These are phyloP conservation scores for Grapholita molesta DNA, from an alignment of 1,140 invertebrate genomes.

Conservation along the genomic window DNA sequence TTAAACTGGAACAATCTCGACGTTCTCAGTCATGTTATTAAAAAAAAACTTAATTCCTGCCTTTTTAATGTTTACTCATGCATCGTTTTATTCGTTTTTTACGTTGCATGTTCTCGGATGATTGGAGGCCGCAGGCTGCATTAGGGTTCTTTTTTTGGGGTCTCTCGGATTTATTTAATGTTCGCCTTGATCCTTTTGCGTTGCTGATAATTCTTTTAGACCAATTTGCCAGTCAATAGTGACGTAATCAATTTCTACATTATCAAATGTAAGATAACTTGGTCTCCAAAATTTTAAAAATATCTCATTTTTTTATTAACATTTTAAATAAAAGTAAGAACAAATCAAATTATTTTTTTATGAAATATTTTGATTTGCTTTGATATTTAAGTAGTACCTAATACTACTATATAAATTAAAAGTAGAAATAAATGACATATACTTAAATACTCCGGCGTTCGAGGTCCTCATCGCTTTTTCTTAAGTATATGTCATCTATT, in stretches of 20 bases:
- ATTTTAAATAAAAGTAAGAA: too few species aligned
- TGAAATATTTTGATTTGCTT: too few species aligned
- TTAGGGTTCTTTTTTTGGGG: neutral
- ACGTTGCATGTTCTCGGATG: slow-evolving; percentile 14
- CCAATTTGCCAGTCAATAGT: slow-evolving; percentile 7
- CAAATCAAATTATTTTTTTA: too few species aligned
- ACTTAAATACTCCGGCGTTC: too few species aligned
- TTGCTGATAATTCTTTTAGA: neutral
- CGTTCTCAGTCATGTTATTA: slow-evolving; percentile 10
- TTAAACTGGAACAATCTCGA: neutral
- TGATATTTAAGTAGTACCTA: too few species aligned
- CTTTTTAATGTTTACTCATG: slow-evolving; percentile 18
- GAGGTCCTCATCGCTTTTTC: too few species aligned
- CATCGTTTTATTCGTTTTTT: slow-evolving; percentile 7
- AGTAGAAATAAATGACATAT: too few species aligned
- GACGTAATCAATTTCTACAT: neutral
- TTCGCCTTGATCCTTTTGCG: neutral
- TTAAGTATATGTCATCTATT: too few species aligned
- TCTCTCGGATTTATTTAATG: slow-evolving; percentile 6
- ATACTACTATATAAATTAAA: too few species aligned
- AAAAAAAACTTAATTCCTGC: slow-evolving; percentile 9
- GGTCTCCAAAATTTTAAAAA: too few species aligned
- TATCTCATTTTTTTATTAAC: too few species aligned
- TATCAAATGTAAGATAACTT: too few species aligned
- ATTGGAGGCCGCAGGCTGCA: slow-evolving; percentile 5